A percentile compares a stretch with the other conserved stretches of the same genome.
phyloP scores from a whole-genome alignment of 2,888 invertebrate genomes.

The Cephus spinipes region DNA sequence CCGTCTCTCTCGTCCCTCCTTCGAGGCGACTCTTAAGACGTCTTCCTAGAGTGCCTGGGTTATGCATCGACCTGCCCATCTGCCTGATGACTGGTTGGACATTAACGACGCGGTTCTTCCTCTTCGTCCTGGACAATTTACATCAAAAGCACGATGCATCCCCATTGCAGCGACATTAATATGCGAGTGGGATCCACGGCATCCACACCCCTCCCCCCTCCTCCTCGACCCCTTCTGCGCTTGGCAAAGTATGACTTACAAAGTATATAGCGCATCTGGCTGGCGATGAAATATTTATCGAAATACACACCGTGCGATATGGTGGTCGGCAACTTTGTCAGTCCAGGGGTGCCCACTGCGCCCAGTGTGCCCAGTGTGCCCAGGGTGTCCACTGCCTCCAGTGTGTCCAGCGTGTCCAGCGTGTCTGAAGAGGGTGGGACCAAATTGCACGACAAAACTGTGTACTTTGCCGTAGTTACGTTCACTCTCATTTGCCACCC shows the following conservation, averaged over 20 bases:
- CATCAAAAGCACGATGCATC: background rate
- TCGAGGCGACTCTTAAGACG: background rate
- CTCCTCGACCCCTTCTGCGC: background rate
- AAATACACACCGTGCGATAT: background rate
- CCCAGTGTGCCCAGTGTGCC: background rate
- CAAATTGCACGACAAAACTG: conserved; percentile 4
- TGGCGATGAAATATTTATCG: conserved; percentile 8
- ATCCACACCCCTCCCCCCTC: background rate
- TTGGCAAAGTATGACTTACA: conserved; percentile 1
- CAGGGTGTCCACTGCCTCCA: too few relatives aligned
- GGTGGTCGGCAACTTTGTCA: background rate
- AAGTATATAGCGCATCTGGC: conserved; percentile 3
- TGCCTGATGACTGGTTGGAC: background rate
- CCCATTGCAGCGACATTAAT: background rate
- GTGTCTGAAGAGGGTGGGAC: background rate
- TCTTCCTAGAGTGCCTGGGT: background rate
- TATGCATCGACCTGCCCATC: background rate
- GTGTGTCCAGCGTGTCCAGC: background rate
- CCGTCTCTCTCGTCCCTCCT: background rate
- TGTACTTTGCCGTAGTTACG: conserved; percentile 2
- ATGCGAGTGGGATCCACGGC: background rate
- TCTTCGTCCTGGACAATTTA: background rate
- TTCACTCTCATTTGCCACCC: background rate
- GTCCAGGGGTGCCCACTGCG: background rate
- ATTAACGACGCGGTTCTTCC: background rate